phyloP scores from a whole-genome alignment of 2,113 vertebrate genomes.

The Odontesthes bonariensis region DNA sequence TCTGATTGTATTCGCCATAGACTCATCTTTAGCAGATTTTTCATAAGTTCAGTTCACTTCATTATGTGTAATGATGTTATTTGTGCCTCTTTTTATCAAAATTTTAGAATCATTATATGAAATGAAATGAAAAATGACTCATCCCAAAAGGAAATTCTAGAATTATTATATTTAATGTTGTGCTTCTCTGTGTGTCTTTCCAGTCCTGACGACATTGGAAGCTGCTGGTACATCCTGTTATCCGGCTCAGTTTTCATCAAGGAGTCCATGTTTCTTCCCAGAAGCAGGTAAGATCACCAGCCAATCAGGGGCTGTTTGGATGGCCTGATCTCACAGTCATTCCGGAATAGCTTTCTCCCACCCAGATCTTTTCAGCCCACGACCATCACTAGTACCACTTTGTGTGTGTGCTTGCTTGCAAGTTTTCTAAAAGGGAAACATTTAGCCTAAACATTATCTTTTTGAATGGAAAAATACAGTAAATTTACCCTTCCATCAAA shows the following conservation, averaged over 20 bases:
- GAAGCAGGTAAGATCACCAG: constrained; percentile 91
- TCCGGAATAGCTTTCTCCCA: not conserved
- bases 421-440: too few species aligned
- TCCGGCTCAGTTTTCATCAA: constrained; percentile 99
- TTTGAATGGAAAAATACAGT: too few species aligned
- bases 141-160: too few species aligned
- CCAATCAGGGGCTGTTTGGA: constrained; percentile 3
- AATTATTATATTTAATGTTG: not conserved
- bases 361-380: constrained; percentile 7
- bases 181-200: constrained; percentile 31
- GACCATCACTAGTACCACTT: too few species aligned
- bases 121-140: too few species aligned
- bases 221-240: constrained; percentile 98
- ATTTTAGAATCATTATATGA: not conserved
- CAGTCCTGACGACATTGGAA: constrained; percentile 94
- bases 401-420: too few species aligned
- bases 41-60: not conserved
- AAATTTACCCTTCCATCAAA: too few species aligned
- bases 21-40: not conserved
- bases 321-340: not conserved
- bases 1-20: too few species aligned
- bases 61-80: not conserved
- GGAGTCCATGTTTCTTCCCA: constrained; percentile 99
- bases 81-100: not conserved
- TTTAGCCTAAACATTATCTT: too few species aligned